Conservation (phyloP, 2,888 invertebrate genomes). For the Pyrgus malvae region DNA sequence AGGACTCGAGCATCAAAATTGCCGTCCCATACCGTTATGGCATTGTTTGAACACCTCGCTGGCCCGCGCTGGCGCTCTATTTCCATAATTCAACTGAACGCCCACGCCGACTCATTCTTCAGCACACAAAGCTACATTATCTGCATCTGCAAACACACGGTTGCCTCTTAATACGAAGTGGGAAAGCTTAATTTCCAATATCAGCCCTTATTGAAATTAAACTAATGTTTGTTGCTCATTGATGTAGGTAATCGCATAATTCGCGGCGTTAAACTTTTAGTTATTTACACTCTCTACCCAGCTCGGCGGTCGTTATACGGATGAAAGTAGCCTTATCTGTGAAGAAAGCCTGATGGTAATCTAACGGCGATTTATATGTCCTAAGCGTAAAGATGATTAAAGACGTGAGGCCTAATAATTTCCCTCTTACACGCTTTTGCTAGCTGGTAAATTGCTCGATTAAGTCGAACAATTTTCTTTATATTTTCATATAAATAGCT, state of each 20-base stretch:
- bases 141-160: constrained; percentile 37
- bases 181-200: constrained; percentile 51
- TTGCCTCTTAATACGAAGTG: constrained; percentile 42
- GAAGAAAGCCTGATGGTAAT: constrained; percentile 31
- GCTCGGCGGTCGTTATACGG: constrained; percentile 13
- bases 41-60: constrained; percentile 63
- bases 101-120: constrained; percentile 63
- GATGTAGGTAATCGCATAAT: constrained; percentile 50
- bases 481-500: background rate
- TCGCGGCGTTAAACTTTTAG: constrained; percentile 44
- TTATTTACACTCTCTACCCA: constrained; percentile 29
- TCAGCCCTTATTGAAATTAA: constrained; percentile 38
- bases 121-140: constrained; percentile 42
- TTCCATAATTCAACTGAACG: constrained; percentile 69
- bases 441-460: constrained; percentile 14
- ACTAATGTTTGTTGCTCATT: constrained; percentile 30
- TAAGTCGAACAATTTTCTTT: constrained; percentile 4
- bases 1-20: constrained; percentile 56
- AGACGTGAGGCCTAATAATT: constrained; percentile 11
- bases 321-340: constrained; percentile 28
- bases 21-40: constrained; percentile 63
- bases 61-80: constrained; percentile 60
- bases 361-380: constrained; percentile 20
- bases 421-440: constrained; percentile 5
- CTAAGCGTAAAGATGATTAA: constrained; percentile 15